Percentiles rank a stretch among this genome's conserved stretches.
These are phyloP conservation scores for Blastomussa wellsi DNA, from an alignment of 92 coral and sea anemone genomes.

Conservation along the genomic window DNA sequence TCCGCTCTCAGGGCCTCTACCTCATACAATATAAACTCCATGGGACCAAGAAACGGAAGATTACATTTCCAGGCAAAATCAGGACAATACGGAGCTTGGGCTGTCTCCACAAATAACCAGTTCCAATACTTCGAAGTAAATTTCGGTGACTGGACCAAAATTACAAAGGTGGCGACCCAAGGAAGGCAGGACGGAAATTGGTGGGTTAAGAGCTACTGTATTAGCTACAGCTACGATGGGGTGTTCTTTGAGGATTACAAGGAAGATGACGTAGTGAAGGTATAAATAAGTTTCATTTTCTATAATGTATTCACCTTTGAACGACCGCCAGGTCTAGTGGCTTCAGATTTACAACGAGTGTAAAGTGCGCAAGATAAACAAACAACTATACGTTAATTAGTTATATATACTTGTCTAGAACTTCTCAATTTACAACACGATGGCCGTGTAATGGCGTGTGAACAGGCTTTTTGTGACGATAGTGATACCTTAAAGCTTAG, in stretches of 20 bases:
- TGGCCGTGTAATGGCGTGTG: too few species aligned
- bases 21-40: slow-evolving; percentile 37
- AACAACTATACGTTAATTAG: too few species aligned
- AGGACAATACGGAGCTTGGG: slow-evolving; percentile 68
- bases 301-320: too few species aligned
- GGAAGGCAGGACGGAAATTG: slow-evolving; percentile 56
- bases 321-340: too few species aligned
- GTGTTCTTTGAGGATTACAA: slow-evolving; percentile 52
- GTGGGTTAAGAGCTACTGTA: slow-evolving; percentile 62
- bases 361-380: too few species aligned
- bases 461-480: too few species aligned
- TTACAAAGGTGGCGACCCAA: slow-evolving; percentile 57
- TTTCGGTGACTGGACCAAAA: slow-evolving; percentile 56
- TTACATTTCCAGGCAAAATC: slow-evolving; percentile 46
- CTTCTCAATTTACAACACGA: too few species aligned
- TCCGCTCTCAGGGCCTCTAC: slow-evolving; percentile 64
- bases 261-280: slow-evolving; percentile 34
- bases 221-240: slow-evolving; percentile 61
- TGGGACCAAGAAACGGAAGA: slow-evolving; percentile 67
- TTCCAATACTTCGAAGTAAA: slow-evolving; percentile 61
- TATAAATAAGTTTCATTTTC: not conserved
- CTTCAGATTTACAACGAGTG: too few species aligned
- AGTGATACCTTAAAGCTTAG: too few species aligned
- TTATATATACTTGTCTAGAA: too few species aligned
- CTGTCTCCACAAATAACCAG: slow-evolving; percentile 45